Conservation (phyloP, 2,888 invertebrate genomes). For the Xestoiulus laeticollis region DNA sequence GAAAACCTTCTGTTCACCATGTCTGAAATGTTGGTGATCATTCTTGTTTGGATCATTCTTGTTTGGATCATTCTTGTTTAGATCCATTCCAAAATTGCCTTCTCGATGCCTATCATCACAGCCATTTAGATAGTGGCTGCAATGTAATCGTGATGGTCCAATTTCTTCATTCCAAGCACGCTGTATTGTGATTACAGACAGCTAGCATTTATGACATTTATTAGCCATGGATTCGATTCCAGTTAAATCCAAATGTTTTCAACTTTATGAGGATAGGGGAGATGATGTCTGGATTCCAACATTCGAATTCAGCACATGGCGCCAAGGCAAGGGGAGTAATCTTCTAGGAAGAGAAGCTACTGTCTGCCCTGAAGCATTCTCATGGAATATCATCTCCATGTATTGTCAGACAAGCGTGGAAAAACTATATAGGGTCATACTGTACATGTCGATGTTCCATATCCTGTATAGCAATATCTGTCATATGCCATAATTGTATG, state of each 20-base stretch:
- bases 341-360: not conserved
- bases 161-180: slow-evolving; percentile 40
- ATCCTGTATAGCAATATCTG: too few species aligned
- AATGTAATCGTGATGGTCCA: not conserved
- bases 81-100: not conserved
- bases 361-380: not conserved
- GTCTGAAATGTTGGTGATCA: not conserved
- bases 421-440: not conserved
- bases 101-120: slow-evolving; percentile 7
- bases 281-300: not conserved
- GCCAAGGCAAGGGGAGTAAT: slow-evolving; percentile 1
- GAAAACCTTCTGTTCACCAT: not conserved
- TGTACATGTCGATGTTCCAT: not conserved
- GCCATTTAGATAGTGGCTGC: not conserved
- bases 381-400: not conserved
- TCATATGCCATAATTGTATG: too few species aligned
- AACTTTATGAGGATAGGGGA: not conserved
- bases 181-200: not conserved
- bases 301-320: not conserved
- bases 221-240: not conserved
- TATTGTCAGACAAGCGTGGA: not conserved
- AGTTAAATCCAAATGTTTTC: slow-evolving; percentile 19
- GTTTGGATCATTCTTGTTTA: not conserved
- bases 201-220: slow-evolving; percentile 7
- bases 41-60: not conserved